Conservation (phyloP, 2,888 invertebrate genomes). For the Baronia brevicornis region DNA sequence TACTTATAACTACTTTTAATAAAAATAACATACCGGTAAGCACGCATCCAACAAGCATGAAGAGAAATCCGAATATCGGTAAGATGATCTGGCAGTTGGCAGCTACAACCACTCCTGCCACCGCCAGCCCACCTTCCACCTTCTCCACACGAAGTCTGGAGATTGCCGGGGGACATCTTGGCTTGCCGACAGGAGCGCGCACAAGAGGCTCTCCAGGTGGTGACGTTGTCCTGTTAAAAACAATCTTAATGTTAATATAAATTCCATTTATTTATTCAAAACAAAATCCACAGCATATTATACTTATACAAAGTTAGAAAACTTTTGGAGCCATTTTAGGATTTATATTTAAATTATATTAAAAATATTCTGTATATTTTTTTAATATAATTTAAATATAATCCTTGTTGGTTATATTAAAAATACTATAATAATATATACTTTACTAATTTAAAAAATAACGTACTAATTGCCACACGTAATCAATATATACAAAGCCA, state of each 20-base stretch:
- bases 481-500: constrained; percentile 9
- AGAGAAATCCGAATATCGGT: constrained; percentile 85
- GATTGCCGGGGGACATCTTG: constrained; percentile 79
- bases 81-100: constrained; percentile 86
- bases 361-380: too few relatives aligned
- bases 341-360: too few relatives aligned
- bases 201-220: constrained; percentile 76
- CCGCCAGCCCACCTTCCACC: constrained; percentile 84
- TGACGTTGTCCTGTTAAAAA: constrained; percentile 57
- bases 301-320: too few relatives aligned
- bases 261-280: too few relatives aligned
- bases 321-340: too few relatives aligned
- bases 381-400: too few relatives aligned
- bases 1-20: background rate
- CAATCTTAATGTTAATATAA: constrained; percentile 9
- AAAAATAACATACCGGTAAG: constrained; percentile 76
- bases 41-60: constrained; percentile 84
- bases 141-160: constrained; percentile 83
- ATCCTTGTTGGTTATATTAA: too few relatives aligned
- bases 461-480: background rate
- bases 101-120: constrained; percentile 84
- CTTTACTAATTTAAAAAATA: background rate
- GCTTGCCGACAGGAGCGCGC: constrained; percentile 69
- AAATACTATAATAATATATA: too few relatives aligned
- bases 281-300: too few relatives aligned